phyloP scores from a whole-genome alignment of 2,888 invertebrate species.

The Xestia sexstrigata region DNA sequence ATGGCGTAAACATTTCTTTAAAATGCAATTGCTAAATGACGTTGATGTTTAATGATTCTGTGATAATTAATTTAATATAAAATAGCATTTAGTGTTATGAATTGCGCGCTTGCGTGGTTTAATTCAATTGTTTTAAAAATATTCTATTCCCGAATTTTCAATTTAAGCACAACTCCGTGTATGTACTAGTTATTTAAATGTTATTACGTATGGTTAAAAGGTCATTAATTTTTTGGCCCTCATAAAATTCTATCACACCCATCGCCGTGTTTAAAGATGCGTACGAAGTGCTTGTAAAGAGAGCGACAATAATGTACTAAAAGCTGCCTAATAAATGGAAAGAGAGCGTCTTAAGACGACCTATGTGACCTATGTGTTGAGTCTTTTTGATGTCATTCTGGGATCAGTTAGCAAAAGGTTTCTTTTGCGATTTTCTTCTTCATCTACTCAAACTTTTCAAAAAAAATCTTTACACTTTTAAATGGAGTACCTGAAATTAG shows the following conservation, averaged over 20 bases:
- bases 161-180: too few relatives aligned
- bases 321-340: constrained; percentile 24
- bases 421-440: neutral
- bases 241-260: too few relatives aligned
- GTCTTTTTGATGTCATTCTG: constrained; percentile 23
- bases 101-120: neutral
- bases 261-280: neutral
- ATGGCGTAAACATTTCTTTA: neutral
- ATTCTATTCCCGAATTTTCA: neutral
- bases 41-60: neutral
- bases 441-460: neutral
- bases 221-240: too few relatives aligned
- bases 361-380: constrained; percentile 5
- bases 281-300: constrained; percentile 7
- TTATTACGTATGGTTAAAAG: too few relatives aligned
- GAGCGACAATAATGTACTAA: neutral
- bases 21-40: neutral
- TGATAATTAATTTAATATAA: neutral
- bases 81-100: neutral
- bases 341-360: constrained; percentile 5
- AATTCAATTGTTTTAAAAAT: neutral
- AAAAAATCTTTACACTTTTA: neutral
- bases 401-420: constrained; percentile 6
- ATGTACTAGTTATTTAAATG: too few relatives aligned
- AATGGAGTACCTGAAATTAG: neutral